Evolutionary conservation across 2,797 vertebrate genomes (phyloP).

Genomic region (Threskiornis aethiopicus): DNA sequence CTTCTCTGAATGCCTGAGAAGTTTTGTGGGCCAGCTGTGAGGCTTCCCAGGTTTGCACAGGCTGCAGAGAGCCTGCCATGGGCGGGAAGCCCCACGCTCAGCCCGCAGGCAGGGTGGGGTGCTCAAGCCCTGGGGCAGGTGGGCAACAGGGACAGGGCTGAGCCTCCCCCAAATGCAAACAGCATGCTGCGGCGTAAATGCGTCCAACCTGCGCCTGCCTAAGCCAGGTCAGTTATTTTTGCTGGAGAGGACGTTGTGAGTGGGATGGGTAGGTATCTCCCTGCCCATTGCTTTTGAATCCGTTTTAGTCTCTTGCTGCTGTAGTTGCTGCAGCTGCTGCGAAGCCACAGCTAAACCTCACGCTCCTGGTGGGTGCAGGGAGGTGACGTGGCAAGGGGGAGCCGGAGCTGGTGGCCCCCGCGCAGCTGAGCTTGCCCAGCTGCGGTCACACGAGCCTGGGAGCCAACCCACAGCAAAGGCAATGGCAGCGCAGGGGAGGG

Average conservation of each 20-base stretch:
- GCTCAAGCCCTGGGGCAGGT: background rate
- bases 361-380: background rate
- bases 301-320: background rate
- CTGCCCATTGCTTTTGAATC: background rate
- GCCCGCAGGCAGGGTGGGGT: background rate
- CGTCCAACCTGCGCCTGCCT: background rate
- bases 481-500: background rate
- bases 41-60: background rate
- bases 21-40: background rate
- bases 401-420: fast-evolving
- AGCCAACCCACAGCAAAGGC: background rate
- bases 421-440: background rate
- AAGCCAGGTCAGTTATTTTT: background rate
- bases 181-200: fast-evolving
- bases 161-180: background rate
- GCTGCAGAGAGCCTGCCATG: background rate
- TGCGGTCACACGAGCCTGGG: background rate
- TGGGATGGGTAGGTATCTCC: background rate
- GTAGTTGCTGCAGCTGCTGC: background rate
- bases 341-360: background rate
- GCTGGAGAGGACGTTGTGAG: fast-evolving
- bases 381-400: background rate
- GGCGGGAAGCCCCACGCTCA: background rate
- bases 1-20: background rate
- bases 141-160: background rate